These are phyloP conservation scores for Varanus komodoensis DNA, from an alignment of 2,113 vertebrate genomes.

Conservation along the genomic window DNA sequence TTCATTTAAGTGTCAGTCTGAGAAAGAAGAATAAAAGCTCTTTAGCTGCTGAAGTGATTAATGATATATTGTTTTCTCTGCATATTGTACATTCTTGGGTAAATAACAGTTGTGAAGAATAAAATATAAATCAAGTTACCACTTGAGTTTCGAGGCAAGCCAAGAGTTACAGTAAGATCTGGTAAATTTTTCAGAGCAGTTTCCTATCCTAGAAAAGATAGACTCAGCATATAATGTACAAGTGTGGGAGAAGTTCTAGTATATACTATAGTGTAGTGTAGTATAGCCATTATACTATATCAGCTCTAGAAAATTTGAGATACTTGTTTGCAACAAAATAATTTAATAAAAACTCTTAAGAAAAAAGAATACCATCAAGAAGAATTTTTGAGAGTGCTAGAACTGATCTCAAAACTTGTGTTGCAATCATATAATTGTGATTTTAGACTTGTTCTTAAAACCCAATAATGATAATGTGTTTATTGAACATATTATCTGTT, in stretches of 20 bases:
- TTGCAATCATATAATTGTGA: background rate
- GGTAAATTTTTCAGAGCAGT: background rate
- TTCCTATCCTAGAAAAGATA: background rate
- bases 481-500: constrained; percentile 10
- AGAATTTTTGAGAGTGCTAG: background rate
- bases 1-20: constrained; percentile 28
- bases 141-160: background rate
- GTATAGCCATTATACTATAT: background rate
- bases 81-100: constrained; percentile 2
- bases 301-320: background rate
- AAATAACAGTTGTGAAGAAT: background rate
- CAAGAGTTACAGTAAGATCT: background rate
- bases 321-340: background rate
- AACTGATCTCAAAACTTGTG: background rate
- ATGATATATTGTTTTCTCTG: background rate
- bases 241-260: no score
- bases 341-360: background rate
- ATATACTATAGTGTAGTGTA: no score
- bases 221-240: background rate
- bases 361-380: background rate
- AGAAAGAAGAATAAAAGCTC: constrained; percentile 7
- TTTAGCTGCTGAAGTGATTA: constrained; percentile 15
- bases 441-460: background rate
- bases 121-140: background rate
- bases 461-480: background rate